These are phyloP conservation scores for Gorsachius goisagi DNA, from an alignment of 2,113 vertebrate species.

Conservation along the genomic window DNA sequence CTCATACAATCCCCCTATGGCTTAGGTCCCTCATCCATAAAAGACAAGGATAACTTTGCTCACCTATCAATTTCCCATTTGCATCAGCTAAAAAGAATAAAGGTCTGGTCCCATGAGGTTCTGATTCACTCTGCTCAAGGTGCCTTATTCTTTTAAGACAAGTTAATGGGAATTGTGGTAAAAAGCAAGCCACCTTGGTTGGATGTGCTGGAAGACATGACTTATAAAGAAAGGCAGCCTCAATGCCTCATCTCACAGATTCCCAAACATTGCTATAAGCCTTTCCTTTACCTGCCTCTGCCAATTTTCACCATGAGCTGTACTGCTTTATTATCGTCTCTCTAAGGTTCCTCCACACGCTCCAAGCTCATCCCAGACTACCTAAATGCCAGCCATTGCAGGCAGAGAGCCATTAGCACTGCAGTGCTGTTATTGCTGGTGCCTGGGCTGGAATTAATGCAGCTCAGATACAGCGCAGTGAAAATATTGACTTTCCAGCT, in stretches of 20 bases:
- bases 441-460: background rate
- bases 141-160: background rate
- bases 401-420: background rate
- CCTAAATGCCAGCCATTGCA: background rate
- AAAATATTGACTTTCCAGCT: conserved; percentile 74
- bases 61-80: conserved; percentile 3
- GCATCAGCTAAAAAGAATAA: background rate
- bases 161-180: background rate
- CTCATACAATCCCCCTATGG: background rate
- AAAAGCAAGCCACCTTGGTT: background rate
- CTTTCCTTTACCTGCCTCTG: background rate
- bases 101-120: background rate
- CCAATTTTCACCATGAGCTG: background rate
- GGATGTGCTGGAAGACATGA: background rate
- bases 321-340: background rate
- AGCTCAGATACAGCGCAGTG: background rate
- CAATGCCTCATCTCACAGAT: background rate
- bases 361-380: background rate
- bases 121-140: background rate
- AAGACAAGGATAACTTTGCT: background rate
- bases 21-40: background rate
- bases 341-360: background rate
- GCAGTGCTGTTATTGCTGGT: conserved; percentile 1
- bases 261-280: background rate
- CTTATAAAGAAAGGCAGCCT: background rate